Conservation (phyloP, 2,113 vertebrate species). For the Leucoraja erinaceus region DNA sequence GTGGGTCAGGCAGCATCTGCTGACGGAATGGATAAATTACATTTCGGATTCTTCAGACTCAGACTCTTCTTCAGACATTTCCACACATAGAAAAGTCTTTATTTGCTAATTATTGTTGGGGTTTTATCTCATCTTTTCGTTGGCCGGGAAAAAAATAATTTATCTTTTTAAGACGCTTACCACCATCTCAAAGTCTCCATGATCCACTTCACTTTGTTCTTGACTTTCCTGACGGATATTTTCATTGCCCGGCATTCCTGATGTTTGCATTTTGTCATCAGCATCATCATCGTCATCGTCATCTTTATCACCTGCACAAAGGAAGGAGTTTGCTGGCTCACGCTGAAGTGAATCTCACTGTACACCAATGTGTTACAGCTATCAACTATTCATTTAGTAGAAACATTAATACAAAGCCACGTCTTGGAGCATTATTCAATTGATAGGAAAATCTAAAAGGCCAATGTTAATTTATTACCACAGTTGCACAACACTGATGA, state of each 20-base stretch:
- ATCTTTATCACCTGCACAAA: constrained; percentile 85
- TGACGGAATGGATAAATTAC: too few relatives aligned
- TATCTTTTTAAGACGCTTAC: constrained; percentile 57
- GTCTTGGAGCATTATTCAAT: too few relatives aligned
- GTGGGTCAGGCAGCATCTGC: too few relatives aligned
- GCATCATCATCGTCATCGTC: constrained; percentile 90
- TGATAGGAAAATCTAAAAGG: not conserved
- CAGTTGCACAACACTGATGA: too few relatives aligned
- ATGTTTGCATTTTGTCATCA: constrained; percentile 89
- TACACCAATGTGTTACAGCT: not conserved
- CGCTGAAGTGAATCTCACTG: not conserved
- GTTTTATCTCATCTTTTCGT: not conserved
- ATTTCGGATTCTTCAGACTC: too few relatives aligned
- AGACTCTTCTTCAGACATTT: too few relatives aligned
- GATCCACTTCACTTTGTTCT: constrained; percentile 91
- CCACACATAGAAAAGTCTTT: not conserved
- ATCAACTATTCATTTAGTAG: not conserved
- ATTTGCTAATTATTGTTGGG: not conserved
- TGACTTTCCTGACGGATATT: constrained; percentile 85
- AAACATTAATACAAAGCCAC: not conserved
- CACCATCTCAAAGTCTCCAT: constrained; percentile 98
- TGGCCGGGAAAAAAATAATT: too few relatives aligned
- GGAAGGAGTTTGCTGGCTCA: not conserved
- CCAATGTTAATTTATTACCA: not conserved
- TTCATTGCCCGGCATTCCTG: constrained; percentile 74